Evolutionary conservation across 1,140 invertebrate genomes (phyloP).

Genomic region (Dendrolimus kikuchii): DNA sequence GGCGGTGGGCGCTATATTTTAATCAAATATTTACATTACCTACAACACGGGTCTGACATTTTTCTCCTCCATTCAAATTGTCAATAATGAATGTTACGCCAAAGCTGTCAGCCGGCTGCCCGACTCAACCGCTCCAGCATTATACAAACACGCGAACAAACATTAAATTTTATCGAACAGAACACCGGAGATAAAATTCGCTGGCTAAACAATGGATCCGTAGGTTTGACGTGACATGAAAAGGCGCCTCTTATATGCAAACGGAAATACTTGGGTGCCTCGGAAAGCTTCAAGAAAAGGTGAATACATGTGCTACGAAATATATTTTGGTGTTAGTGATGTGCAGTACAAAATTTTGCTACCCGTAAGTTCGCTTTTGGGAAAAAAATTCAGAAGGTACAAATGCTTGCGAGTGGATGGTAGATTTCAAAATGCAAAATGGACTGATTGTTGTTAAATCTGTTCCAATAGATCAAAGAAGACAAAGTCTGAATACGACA

Average conservation of each 20-base stretch:
- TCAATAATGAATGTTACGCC: conserved; percentile 40
- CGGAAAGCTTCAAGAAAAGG: no score
- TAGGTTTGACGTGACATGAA: conserved; percentile 16
- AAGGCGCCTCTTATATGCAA: conserved; percentile 5
- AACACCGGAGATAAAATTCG: conserved; percentile 16
- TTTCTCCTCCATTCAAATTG: conserved; percentile 39
- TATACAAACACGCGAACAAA: conserved; percentile 2
- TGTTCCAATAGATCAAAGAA: no score
- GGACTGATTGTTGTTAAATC: no score
- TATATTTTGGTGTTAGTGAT: no score
- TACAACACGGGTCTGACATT: conserved; percentile 46
- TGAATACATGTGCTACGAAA: no score
- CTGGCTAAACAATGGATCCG: conserved; percentile 13
- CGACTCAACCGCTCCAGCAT: conserved; percentile 2
- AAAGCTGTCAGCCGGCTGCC: conserved; percentile 18
- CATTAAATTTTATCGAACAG: conserved; percentile 18
- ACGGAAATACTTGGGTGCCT: no score
- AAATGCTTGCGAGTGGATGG: no score
- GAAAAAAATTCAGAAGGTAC: no score
- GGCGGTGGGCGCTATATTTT: conserved; percentile 27
- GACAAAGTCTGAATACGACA: no score
- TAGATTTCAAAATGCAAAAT: no score
- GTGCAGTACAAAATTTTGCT: no score
- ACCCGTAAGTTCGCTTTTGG: no score
- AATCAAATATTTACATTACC: conserved; percentile 48